phyloP scores from a whole-genome alignment of 2,113 vertebrate genomes.

The Microcebus griseorufus region DNA sequence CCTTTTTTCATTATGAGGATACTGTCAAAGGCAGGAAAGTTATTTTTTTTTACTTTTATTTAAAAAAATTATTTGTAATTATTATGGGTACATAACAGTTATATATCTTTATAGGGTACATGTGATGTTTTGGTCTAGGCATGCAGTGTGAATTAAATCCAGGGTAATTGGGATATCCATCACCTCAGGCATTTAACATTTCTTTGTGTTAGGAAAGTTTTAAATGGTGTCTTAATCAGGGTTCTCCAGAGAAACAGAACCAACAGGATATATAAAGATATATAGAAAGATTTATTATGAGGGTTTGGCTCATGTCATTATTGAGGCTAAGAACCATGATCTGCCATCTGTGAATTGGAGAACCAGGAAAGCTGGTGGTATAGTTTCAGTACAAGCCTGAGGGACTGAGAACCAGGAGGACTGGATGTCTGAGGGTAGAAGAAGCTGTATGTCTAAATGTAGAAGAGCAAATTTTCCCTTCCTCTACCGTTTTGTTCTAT shows the following conservation, averaged over 20 bases:
- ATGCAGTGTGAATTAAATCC: no score
- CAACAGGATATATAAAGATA: no score
- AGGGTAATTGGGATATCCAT: no score
- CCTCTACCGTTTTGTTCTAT: neutral
- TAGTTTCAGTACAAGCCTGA: neutral
- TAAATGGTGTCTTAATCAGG: neutral
- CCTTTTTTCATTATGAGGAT: neutral
- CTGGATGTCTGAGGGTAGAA: neutral
- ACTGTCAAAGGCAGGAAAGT: neutral
- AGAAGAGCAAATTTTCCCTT: neutral
- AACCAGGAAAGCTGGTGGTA: no score
- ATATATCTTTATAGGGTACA: no score
- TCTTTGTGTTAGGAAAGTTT: neutral
- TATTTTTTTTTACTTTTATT: neutral
- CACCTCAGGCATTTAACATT: no score
- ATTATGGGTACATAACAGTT: no score
- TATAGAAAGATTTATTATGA: neutral
- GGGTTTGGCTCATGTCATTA: neutral
- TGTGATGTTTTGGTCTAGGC: no score
- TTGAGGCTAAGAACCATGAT: neutral
- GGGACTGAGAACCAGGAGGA: neutral
- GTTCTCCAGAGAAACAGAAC: neutral
- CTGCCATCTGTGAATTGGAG: neutral
- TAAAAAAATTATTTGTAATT: no score
- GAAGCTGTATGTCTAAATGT: neutral